Evolutionary conservation across 2,888 invertebrate species (phyloP).

Genomic region (Drosophila demipolita): DNA sequence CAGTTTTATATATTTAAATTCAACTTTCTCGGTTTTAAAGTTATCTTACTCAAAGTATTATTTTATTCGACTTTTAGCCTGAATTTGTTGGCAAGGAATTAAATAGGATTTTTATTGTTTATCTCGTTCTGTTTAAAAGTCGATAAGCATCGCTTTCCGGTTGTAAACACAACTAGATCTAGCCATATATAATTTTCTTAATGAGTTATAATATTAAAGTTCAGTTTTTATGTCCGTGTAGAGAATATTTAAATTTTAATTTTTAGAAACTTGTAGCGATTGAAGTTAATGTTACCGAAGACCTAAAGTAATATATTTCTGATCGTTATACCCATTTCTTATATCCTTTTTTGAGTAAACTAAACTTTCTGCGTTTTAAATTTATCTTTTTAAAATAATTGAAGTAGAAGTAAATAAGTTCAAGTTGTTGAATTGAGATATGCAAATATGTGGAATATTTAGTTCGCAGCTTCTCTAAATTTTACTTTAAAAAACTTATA

Average conservation of each 20-base stretch:
- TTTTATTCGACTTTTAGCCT: too few relatives aligned
- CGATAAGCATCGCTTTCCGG: background rate
- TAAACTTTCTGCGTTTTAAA: background rate
- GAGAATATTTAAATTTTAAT: too few relatives aligned
- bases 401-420: background rate
- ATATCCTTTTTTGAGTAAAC: background rate
- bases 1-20: background rate
- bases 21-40: too few relatives aligned
- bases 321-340: background rate
- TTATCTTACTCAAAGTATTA: too few relatives aligned
- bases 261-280: too few relatives aligned
- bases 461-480: background rate
- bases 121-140: background rate
- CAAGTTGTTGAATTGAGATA: background rate
- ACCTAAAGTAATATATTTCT: background rate
- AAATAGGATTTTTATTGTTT: background rate
- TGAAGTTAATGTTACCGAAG: too few relatives aligned
- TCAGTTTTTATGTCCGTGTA: background rate
- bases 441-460: background rate
- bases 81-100: background rate
- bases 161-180: background rate
- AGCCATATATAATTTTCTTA: too few relatives aligned
- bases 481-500: background rate
- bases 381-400: background rate
- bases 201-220: background rate